Conservation (phyloP, 2,797 vertebrate species). For the Acipenser transmontanus region DNA sequence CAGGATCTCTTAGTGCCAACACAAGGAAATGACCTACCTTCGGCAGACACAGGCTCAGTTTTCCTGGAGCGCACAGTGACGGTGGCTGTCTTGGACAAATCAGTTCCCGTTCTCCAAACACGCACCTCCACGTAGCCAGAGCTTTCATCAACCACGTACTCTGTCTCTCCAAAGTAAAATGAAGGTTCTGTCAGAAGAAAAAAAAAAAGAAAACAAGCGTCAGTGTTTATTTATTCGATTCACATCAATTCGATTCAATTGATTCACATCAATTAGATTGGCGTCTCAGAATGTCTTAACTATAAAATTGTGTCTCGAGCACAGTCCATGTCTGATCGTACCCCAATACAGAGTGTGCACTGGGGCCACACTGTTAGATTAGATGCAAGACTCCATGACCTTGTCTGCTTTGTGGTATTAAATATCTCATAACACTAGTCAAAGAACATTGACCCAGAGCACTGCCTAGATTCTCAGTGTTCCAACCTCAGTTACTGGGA, state of each 20-base stretch:
- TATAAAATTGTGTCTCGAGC: too few relatives aligned
- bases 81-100: conserved; percentile 72
- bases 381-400: too few relatives aligned
- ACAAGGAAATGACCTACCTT: conserved; percentile 51
- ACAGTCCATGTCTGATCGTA: too few relatives aligned
- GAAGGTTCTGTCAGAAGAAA: conserved; percentile 56
- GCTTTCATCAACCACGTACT: conserved; percentile 68
- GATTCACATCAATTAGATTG: conserved; percentile 10
- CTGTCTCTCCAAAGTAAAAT: conserved; percentile 66
- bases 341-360: too few relatives aligned
- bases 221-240: conserved; percentile 24
- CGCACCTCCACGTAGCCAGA: conserved; percentile 68
- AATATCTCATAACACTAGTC: too few relatives aligned
- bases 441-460: too few relatives aligned
- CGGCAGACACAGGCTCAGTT: conserved; percentile 69
- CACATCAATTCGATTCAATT: conserved; percentile 10
- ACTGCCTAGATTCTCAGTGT: too few relatives aligned
- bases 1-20: too few relatives aligned
- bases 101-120: conserved; percentile 76
- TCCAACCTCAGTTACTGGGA: too few relatives aligned
- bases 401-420: too few relatives aligned
- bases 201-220: conserved; percentile 14
- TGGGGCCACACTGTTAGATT: too few relatives aligned
- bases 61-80: conserved; percentile 69
- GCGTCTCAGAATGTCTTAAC: not conserved